Evolutionary conservation across 2,888 invertebrate genomes (phyloP).

Genomic region (Nephrotoma guestfalica): DNA sequence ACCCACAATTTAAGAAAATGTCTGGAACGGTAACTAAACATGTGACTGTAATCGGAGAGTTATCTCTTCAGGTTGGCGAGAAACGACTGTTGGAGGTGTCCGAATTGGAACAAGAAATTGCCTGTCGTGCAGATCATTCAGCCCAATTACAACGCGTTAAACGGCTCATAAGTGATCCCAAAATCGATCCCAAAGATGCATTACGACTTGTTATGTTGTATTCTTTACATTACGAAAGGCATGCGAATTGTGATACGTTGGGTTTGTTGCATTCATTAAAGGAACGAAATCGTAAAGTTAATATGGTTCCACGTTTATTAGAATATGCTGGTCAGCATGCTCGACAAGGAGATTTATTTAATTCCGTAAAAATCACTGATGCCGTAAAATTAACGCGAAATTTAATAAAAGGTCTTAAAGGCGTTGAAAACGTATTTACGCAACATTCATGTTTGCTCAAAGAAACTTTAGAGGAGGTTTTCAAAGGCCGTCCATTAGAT

Average conservation of each 20-base stretch:
- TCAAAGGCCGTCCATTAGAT: slow-evolving; percentile 81
- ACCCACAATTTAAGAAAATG: slow-evolving; percentile 96
- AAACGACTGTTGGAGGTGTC: slow-evolving; percentile 77
- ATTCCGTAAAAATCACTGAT: slow-evolving; percentile 86
- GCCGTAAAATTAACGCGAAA: slow-evolving; percentile 53
- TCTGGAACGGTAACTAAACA: slow-evolving; percentile 95
- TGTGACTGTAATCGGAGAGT: slow-evolving; percentile 89
- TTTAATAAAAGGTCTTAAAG: slow-evolving; percentile 52
- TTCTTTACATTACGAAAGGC: slow-evolving; percentile 83
- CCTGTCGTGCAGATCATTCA: slow-evolving; percentile 73
- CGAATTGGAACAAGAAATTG: slow-evolving; percentile 85
- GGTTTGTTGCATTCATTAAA: slow-evolving; percentile 60
- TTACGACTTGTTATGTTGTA: slow-evolving; percentile 82
- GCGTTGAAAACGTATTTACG: slow-evolving; percentile 98
- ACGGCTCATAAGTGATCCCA: slow-evolving; percentile 57
- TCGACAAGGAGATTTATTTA: slow-evolving; percentile 71
- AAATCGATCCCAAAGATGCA: slow-evolving; percentile 62
- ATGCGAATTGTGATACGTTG: slow-evolving; percentile 68
- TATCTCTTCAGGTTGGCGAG: slow-evolving; percentile 68
- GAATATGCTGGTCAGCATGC: slow-evolving; percentile 78
- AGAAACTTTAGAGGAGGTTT: slow-evolving; percentile 77
- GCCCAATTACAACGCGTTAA: slow-evolving; percentile 67
- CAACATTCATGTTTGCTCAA: slow-evolving; percentile 91
- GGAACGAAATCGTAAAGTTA: slow-evolving; percentile 54
- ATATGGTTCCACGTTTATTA: slow-evolving; percentile 45